These are phyloP conservation scores for Echinometra lucunter DNA, from an alignment of 53 echinoderm and acorn worm genomes.

Conservation along the genomic window DNA sequence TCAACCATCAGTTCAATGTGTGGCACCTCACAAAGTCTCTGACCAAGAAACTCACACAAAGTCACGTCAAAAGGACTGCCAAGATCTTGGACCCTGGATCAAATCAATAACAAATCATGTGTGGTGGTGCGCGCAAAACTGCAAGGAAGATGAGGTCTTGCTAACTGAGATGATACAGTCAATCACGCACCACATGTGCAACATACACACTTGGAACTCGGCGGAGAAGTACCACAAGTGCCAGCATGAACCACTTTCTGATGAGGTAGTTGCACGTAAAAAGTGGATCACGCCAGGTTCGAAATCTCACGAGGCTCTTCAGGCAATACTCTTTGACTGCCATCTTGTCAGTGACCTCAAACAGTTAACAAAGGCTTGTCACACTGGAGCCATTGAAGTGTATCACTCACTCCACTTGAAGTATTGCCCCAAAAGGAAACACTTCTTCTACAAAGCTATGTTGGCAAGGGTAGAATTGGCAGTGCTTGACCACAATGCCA, in stretches of 20 bases:
- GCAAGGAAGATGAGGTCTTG: slow-evolving; percentile 19
- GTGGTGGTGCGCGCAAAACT: slow-evolving; percentile 65
- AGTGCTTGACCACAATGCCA: slow-evolving; percentile 72
- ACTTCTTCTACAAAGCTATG: slow-evolving; percentile 69
- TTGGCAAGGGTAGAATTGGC: slow-evolving; percentile 63
- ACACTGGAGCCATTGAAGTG: slow-evolving; percentile 76
- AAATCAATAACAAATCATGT: slow-evolving; percentile 59
- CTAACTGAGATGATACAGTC: slow-evolving; percentile 57
- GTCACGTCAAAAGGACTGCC: too few species aligned
- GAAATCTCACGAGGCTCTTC: slow-evolving; percentile 56
- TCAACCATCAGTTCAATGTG: too few species aligned
- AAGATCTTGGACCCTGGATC: neutral
- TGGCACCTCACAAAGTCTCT: too few species aligned
- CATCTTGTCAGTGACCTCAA: slow-evolving; percentile 60
- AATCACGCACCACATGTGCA: slow-evolving; percentile 32
- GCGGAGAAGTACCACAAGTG: slow-evolving; percentile 9
- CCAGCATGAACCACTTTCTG: neutral
- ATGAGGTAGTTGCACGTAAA: slow-evolving; percentile 5
- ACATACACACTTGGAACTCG: slow-evolving; percentile 19
- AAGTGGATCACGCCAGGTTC: slow-evolving; percentile 69
- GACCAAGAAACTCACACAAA: too few species aligned
- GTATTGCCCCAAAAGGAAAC: slow-evolving; percentile 71
- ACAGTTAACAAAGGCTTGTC: slow-evolving; percentile 71
- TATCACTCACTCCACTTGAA: slow-evolving; percentile 70
- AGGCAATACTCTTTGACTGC: slow-evolving; percentile 61